A percentile compares a stretch with the other conserved stretches of the same genome.
phyloP scores from a whole-genome alignment of 2,797 vertebrate genomes.

The Trematomus bernacchii region DNA sequence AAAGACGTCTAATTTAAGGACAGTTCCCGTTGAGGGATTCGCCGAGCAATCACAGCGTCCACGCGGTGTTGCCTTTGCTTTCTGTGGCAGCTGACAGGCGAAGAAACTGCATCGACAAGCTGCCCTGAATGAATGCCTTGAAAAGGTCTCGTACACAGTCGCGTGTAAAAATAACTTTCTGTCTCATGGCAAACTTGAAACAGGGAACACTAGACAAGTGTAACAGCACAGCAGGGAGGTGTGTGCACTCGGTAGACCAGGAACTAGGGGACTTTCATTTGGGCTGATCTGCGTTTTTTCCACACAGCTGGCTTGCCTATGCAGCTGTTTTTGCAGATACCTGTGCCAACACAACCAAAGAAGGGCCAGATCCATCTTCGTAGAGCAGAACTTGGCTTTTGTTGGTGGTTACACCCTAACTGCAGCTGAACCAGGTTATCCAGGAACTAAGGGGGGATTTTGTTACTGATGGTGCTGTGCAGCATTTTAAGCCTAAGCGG shows the following conservation, averaged over 20 bases:
- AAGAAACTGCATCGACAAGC: conserved; percentile 55
- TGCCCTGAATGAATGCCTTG: conserved; percentile 57
- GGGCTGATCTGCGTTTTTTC: conserved; percentile 18
- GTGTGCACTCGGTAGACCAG: conserved; percentile 32
- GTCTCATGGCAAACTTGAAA: conserved; percentile 69
- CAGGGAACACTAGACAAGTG: conserved; percentile 54
- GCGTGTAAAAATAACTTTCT: conserved; percentile 70
- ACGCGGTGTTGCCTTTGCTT: conserved; percentile 52
- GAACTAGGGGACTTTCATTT: conserved; percentile 41
- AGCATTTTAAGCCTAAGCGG: neutral
- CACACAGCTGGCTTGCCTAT: conserved; percentile 50
- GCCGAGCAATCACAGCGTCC: conserved; percentile 45
- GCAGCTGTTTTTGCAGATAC: conserved; percentile 48
- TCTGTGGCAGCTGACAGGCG: conserved; percentile 65
- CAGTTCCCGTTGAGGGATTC: conserved; percentile 52
- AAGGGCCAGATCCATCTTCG: conserved; percentile 41
- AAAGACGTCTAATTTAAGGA: conserved; percentile 67
- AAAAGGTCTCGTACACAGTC: conserved; percentile 65
- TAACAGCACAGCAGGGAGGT: conserved; percentile 43
- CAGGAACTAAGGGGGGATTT: conserved; percentile 32
- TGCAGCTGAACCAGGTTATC: conserved; percentile 45
- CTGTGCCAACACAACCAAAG: conserved; percentile 6
- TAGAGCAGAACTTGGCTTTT: conserved; percentile 40
- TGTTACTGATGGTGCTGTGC: conserved; percentile 16
- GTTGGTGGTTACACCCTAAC: conserved; percentile 52